Conservation (phyloP, 2,113 vertebrate genomes). For the Sebastes schlegelii region DNA sequence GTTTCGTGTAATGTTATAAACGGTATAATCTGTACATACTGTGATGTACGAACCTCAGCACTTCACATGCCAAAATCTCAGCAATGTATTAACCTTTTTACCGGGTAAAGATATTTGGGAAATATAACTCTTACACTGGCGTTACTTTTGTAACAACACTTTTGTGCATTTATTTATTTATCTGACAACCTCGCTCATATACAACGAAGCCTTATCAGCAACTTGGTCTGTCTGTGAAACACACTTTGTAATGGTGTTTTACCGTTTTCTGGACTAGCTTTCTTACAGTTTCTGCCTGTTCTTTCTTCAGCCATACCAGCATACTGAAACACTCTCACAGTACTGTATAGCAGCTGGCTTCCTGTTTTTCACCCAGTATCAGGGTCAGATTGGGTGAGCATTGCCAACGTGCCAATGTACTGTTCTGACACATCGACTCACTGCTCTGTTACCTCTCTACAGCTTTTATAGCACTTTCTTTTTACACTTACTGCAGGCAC, state of each 20-base stretch:
- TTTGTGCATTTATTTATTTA: conserved; percentile 46
- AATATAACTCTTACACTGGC: conserved; percentile 6
- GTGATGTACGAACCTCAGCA: conserved; percentile 50
- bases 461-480: conserved; percentile 18
- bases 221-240: conserved; percentile 38
- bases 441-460: conserved; percentile 48
- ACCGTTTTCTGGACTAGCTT: conserved; percentile 35
- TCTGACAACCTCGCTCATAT: conserved; percentile 46
- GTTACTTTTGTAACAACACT: conserved; percentile 27
- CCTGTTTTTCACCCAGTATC: conserved; percentile 27
- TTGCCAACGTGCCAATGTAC: conserved; percentile 47
- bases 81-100: conserved; percentile 41
- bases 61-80: conserved; percentile 67
- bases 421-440: conserved; percentile 25
- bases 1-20: background rate
- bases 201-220: conserved; percentile 71
- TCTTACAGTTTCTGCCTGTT: conserved; percentile 37
- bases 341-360: conserved; percentile 37
- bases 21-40: conserved; percentile 45
- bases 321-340: conserved; percentile 25
- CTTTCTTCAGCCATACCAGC: conserved; percentile 56
- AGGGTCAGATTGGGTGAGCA: conserved; percentile 25
- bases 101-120: background rate
- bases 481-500: conserved; percentile 15
- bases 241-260: conserved; percentile 10